phyloP scores from a whole-genome alignment of 2,888 invertebrate species.

The Eudasyphora cyanicolor region DNA sequence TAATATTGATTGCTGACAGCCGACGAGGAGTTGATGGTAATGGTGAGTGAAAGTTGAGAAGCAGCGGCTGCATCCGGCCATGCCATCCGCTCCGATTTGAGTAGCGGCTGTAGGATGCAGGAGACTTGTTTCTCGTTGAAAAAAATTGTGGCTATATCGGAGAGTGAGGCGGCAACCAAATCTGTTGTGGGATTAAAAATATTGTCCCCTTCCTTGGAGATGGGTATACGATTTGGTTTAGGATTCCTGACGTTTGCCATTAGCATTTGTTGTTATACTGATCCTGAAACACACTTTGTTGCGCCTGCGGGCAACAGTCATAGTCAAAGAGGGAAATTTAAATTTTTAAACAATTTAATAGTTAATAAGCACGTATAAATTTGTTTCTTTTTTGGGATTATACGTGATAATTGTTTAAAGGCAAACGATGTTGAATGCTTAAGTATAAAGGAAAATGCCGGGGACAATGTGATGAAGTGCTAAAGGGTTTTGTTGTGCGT shows the following conservation, averaged over 20 bases:
- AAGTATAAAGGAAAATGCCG: too few species aligned
- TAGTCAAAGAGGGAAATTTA: too few species aligned
- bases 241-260: conserved; percentile 81
- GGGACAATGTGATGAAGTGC: too few species aligned
- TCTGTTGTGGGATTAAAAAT: conserved; percentile 78
- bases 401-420: too few species aligned
- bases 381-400: too few species aligned
- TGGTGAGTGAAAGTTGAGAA: conserved; percentile 73
- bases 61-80: conserved; percentile 64
- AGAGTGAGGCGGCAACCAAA: conserved; percentile 78
- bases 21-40: conserved; percentile 70
- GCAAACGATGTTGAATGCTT: too few species aligned
- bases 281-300: conserved; percentile 83
- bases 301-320: conserved; percentile 83
- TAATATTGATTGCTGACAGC: conserved; percentile 75
- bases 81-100: conserved; percentile 70
- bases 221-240: conserved; percentile 88
- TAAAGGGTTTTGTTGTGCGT: too few species aligned
- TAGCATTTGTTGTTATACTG: conserved; percentile 76
- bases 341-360: too few species aligned
- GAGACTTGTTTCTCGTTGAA: conserved; percentile 75
- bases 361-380: too few species aligned
- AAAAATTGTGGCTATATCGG: conserved; percentile 82
- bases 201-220: conserved; percentile 79
- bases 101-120: conserved; percentile 70